These are phyloP conservation scores for Melanotaenia maccullochi DNA, from an alignment of 2,797 vertebrate genomes.

Conservation along the genomic window DNA sequence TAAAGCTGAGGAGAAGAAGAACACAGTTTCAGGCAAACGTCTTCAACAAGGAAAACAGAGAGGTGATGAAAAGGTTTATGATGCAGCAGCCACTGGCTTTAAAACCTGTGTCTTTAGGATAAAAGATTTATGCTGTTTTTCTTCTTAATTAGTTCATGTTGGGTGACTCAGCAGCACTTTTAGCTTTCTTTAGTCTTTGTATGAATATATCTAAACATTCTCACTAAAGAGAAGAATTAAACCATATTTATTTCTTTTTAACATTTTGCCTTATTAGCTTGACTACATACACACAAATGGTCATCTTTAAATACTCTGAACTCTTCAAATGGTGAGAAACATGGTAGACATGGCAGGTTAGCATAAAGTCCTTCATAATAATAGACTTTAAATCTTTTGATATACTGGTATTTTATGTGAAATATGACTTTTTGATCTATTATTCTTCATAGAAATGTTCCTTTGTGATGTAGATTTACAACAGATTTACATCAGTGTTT, in stretches of 20 bases:
- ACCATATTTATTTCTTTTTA: neutral
- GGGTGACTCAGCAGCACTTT: constrained; percentile 12
- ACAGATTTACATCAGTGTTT: too few relatives aligned
- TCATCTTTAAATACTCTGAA: neutral
- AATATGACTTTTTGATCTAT: neutral
- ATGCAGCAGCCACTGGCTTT: constrained; percentile 16
- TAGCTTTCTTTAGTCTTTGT: constrained; percentile 7
- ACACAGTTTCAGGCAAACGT: neutral
- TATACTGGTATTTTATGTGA: too few relatives aligned
- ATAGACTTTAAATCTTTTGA: neutral
- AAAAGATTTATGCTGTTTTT: constrained; percentile 19
- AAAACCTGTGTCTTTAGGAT: constrained; percentile 3
- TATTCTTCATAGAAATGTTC: too few relatives aligned
- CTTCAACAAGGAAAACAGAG: neutral
- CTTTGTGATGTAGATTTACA: too few relatives aligned
- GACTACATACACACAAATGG: neutral
- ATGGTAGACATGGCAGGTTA: neutral
- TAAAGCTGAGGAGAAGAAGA: neutral
- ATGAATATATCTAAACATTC: neutral
- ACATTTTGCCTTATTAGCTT: neutral
- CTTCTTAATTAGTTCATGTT: constrained; percentile 28
- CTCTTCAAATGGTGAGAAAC: neutral
- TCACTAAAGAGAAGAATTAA: neutral
- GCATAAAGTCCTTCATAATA: neutral
- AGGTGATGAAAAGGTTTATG: constrained; percentile 6